These are phyloP conservation scores for Phrynocephalus vlangalii DNA, from an alignment of 2,797 vertebrate species.

Conservation along the genomic window DNA sequence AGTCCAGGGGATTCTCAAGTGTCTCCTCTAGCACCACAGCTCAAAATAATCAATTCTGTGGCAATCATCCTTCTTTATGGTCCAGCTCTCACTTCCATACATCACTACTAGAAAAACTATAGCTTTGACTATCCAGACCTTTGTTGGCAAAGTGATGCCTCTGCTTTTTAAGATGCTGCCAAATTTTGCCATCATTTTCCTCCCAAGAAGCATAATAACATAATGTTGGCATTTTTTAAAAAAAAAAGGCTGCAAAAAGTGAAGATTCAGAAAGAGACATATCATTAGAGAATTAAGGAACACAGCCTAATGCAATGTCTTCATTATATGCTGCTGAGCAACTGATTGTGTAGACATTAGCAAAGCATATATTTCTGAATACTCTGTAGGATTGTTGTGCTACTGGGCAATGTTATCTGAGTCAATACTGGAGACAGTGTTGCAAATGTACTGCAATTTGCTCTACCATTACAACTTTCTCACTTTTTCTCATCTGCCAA, in stretches of 20 bases:
- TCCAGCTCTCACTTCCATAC: no score
- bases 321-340: neutral
- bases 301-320: neutral
- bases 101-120: no score
- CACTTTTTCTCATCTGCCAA: neutral
- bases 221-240: neutral
- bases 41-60: no score
- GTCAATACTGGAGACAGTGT: neutral
- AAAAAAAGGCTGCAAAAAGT: neutral
- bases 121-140: no score
- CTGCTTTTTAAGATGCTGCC: no score
- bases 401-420: no score
- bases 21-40: no score
- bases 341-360: neutral
- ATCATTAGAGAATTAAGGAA: slow-evolving; percentile 14
- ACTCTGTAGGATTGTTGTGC: neutral
- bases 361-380: neutral
- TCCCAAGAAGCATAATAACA: neutral
- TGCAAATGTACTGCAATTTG: neutral
- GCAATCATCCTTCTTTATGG: no score
- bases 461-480: neutral
- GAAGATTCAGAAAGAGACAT: neutral
- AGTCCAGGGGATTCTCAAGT: no score
- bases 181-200: no score
- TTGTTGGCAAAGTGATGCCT: no score